Percentiles rank a stretch among this genome's conserved stretches.
These are phyloP conservation scores for Agapornis canus DNA, from an alignment of 2,797 vertebrate genomes.

Conservation along the genomic window DNA sequence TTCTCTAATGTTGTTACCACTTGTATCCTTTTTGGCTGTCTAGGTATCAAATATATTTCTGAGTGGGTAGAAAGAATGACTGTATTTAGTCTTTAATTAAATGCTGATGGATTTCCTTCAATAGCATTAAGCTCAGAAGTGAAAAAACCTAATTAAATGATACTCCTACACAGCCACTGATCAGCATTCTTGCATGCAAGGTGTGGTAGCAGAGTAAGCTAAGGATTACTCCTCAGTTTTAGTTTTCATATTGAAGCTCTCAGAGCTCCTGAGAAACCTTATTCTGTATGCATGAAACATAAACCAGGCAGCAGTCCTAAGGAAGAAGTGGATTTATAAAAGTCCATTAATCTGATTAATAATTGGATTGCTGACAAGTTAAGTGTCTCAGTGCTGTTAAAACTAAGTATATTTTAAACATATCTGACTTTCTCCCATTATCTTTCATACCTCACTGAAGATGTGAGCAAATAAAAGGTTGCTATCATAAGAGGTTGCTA, in stretches of 20 bases:
- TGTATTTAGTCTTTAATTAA: constrained; percentile 67
- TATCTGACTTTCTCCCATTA: constrained; percentile 73
- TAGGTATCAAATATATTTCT: constrained; percentile 18
- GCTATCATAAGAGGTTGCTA: constrained; percentile 1
- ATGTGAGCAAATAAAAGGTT: constrained; percentile 70
- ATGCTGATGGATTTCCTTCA: constrained; percentile 35
- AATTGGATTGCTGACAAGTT: constrained; percentile 78
- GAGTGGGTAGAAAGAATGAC: constrained; percentile 29
- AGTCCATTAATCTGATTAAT: constrained; percentile 81
- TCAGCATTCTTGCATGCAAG: constrained; percentile 36
- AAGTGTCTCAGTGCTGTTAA: constrained; percentile 78
- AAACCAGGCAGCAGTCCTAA: constrained; percentile 73
- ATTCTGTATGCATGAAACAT: constrained; percentile 68
- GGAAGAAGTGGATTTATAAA: constrained; percentile 71
- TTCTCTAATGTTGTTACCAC: constrained; percentile 41
- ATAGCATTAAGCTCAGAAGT: constrained; percentile 32
- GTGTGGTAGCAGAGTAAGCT: constrained; percentile 21
- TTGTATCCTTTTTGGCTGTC: constrained; percentile 8
- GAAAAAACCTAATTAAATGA: constrained; percentile 52
- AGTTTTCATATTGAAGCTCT: constrained; percentile 40
- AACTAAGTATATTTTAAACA: constrained; percentile 76
- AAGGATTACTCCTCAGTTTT: constrained; percentile 39
- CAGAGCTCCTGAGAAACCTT: constrained; percentile 5
- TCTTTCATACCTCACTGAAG: constrained; percentile 72
- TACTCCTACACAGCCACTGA: not conserved